Percentiles rank a stretch among this genome's conserved stretches.
phyloP scores from a whole-genome alignment of 2,888 invertebrate genomes.

The Lochmaea crataegi region DNA sequence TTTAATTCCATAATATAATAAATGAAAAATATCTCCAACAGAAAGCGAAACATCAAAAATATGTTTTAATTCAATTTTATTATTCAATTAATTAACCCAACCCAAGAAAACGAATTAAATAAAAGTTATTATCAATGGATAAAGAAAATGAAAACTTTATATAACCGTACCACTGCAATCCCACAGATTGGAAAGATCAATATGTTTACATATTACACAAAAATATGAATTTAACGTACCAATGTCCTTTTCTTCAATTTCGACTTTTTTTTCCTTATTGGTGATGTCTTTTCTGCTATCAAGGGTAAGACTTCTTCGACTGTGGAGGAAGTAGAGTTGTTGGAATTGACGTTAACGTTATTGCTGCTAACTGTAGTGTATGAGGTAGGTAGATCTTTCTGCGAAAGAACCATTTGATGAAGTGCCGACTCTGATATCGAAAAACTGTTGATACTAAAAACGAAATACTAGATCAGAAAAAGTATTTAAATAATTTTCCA shows the following conservation, averaged over 20 bases:
- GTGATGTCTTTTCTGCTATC: slow-evolving; percentile 64
- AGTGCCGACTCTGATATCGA: slow-evolving; percentile 92
- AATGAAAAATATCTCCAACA: too few species aligned
- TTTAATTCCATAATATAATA: too few species aligned
- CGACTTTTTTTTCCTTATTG: slow-evolving; percentile 59
- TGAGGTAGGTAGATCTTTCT: slow-evolving; percentile 56
- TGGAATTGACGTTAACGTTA: slow-evolving; percentile 58
- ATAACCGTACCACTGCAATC: too few species aligned
- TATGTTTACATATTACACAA: slow-evolving; percentile 6
- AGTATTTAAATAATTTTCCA: not conserved
- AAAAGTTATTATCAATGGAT: too few species aligned
- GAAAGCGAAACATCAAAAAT: too few species aligned
- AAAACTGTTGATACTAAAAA: slow-evolving; percentile 65
- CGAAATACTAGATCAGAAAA: slow-evolving; percentile 9
- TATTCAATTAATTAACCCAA: too few species aligned
- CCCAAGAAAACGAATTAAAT: too few species aligned
- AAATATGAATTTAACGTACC: slow-evolving; percentile 42
- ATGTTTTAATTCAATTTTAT: too few species aligned
- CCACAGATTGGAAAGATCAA: too few species aligned
- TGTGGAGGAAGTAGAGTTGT: slow-evolving; percentile 69
- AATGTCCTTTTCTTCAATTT: slow-evolving; percentile 56
- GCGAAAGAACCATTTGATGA: slow-evolving; percentile 72
- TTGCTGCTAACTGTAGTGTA: slow-evolving; percentile 53
- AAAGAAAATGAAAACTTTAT: too few species aligned
- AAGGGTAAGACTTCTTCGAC: slow-evolving; percentile 67